Conservation (phyloP, 1,140 invertebrate genomes). For the Ooceraea biroi region DNA sequence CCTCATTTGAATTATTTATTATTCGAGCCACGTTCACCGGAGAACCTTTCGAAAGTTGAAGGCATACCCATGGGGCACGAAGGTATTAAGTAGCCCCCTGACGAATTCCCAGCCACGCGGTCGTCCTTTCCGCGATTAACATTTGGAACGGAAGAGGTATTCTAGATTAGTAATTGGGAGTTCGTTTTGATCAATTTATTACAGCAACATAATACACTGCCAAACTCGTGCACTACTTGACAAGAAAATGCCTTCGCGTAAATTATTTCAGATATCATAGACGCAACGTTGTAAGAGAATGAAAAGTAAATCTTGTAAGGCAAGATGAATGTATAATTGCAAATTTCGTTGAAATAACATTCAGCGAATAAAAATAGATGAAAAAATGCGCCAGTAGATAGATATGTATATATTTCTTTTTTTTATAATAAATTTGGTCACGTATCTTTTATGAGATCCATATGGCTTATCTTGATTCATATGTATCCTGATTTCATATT, state of each 20-base stretch:
- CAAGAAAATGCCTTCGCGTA: not conserved
- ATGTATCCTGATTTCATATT: not conserved
- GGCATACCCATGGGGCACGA: constrained; percentile 51
- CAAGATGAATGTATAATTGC: not conserved
- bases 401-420: not conserved
- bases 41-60: constrained; percentile 70
- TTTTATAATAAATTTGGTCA: not conserved
- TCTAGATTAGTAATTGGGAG: constrained; percentile 39
- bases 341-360: not conserved
- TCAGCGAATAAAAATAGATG: not conserved
- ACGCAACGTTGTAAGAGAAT: not conserved
- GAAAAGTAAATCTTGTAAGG: not conserved
- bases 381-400: not conserved
- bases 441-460: not conserved
- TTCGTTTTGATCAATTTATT: not conserved
- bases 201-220: not conserved
- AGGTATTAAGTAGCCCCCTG: constrained; percentile 62
- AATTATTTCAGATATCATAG: not conserved
- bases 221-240: not conserved
- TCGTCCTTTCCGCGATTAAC: constrained; percentile 26
- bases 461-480: too few species aligned
- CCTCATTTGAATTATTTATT: constrained; percentile 76
- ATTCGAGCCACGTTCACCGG: constrained; percentile 78
- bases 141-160: constrained; percentile 38
- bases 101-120: constrained; percentile 19